Conservation (phyloP, 2,797 vertebrate species). For the Esox masquinongy region DNA sequence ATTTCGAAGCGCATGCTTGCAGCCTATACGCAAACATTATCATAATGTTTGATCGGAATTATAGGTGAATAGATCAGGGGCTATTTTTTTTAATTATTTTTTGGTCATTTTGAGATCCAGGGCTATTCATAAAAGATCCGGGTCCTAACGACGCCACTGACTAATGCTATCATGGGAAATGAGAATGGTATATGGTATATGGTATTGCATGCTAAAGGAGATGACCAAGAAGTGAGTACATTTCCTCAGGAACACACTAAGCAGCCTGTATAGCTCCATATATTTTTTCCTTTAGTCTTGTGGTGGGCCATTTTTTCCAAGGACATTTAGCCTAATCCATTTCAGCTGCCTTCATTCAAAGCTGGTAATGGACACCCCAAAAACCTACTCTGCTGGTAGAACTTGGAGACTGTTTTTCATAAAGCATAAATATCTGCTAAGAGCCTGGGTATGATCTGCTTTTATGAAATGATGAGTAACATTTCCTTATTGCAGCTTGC, state of each 20-base stretch:
- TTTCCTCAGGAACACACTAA: conserved; percentile 67
- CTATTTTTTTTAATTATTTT: too few relatives aligned
- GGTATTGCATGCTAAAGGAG: conserved; percentile 43
- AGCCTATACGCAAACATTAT: too few relatives aligned
- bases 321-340: conserved; percentile 78
- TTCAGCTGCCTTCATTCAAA: conserved; percentile 79
- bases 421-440: conserved; percentile 79
- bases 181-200: conserved; percentile 11
- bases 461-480: conserved; percentile 77
- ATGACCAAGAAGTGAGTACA: conserved; percentile 47
- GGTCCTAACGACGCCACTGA: too few relatives aligned
- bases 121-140: too few relatives aligned
- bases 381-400: conserved; percentile 63
- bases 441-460: conserved; percentile 71
- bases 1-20: too few relatives aligned
- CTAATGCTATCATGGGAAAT: conserved; percentile 2
- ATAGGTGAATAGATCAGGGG: too few relatives aligned
- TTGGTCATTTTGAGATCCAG: too few relatives aligned
- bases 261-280: conserved; percentile 72
- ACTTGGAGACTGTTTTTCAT: conserved; percentile 75
- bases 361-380: conserved; percentile 70
- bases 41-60: too few relatives aligned
- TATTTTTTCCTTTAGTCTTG: conserved; percentile 73
- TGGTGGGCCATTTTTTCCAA: conserved; percentile 75
- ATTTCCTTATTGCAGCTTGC: conserved; percentile 72